Evolutionary conservation across 2,797 vertebrate genomes (phyloP).

Genomic region (Phalloptychus januarius): DNA sequence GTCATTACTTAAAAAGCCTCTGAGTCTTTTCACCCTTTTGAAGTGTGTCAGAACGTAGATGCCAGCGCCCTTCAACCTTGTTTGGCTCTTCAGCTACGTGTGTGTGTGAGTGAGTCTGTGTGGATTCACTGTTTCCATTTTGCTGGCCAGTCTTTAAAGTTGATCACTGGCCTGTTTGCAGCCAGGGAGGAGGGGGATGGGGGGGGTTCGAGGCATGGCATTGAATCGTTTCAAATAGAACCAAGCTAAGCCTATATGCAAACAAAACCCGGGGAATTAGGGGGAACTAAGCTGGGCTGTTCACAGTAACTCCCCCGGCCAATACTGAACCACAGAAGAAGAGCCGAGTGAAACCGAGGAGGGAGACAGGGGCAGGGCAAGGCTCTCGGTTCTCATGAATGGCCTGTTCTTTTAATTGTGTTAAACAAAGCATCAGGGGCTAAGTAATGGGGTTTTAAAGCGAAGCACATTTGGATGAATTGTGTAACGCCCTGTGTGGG

Average conservation of each 20-base stretch:
- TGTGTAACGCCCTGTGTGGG: constrained; percentile 82
- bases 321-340: constrained; percentile 54
- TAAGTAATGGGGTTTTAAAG: constrained; percentile 84
- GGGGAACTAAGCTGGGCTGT: constrained; percentile 72
- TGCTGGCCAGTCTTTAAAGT: constrained; percentile 72
- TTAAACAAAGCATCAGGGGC: constrained; percentile 81
- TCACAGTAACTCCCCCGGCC: constrained; percentile 66
- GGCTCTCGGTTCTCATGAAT: constrained; percentile 76
- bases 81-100: constrained; percentile 33
- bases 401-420: constrained; percentile 82
- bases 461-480: constrained; percentile 79
- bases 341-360: constrained; percentile 52
- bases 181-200: constrained; percentile 28
- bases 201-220: constrained; percentile 49
- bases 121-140: constrained; percentile 49
- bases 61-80: constrained; percentile 60
- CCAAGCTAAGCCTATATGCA: constrained; percentile 80
- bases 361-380: constrained; percentile 47
- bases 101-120: constrained; percentile 26
- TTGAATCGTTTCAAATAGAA: constrained; percentile 75
- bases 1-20: constrained; percentile 67
- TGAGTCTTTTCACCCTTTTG: constrained; percentile 61
- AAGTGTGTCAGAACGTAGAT: constrained; percentile 75
- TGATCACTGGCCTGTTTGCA: constrained; percentile 70
- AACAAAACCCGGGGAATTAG: constrained; percentile 82